Conservation (phyloP, 30 jellyfish, hydroid and myxozoan species). For the Aurelia coerulea region DNA sequence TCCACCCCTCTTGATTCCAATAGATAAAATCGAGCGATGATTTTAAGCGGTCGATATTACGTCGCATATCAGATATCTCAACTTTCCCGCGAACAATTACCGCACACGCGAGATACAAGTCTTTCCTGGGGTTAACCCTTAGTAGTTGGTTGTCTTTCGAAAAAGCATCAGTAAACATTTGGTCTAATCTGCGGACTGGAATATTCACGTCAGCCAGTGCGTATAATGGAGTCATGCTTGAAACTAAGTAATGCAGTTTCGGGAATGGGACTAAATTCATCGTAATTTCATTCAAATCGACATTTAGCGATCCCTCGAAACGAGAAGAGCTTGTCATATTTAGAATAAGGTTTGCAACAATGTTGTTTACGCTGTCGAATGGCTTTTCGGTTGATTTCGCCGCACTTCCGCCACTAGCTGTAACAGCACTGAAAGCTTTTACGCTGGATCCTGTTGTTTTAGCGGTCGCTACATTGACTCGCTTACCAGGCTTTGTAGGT, state of each 20-base stretch:
- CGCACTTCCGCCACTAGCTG: constrained; percentile 54
- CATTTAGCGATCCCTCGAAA: constrained; percentile 91
- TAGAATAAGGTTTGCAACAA: constrained; percentile 84
- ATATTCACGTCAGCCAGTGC: constrained; percentile 68
- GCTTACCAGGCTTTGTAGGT: constrained; percentile 71
- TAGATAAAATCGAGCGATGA: constrained; percentile 68
- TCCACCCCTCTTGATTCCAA: constrained; percentile 99
- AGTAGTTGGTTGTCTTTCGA: constrained; percentile 82
- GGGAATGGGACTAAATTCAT: constrained; percentile 95
- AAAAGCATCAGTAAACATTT: constrained; percentile 97
- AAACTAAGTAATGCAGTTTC: constrained; percentile 84
- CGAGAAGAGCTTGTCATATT: constrained; percentile 92
- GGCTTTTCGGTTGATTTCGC: constrained; percentile 61
- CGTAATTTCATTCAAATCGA: constrained; percentile 91
- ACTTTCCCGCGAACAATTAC: constrained; percentile 91
- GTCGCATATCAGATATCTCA: constrained; percentile 87
- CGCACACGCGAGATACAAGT: constrained; percentile 94
- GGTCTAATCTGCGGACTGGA: constrained; percentile 82
- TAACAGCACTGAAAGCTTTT: constrained; percentile 51
- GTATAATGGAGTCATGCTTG: constrained; percentile 95
- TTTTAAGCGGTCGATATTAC: constrained; percentile 87
- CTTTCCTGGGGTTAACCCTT: constrained; percentile 81
- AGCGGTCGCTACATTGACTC: constrained; percentile 31
- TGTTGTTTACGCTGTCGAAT: constrained; percentile 85
- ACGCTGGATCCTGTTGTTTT: constrained; percentile 19